Base-by-base conservation (phyloP, 2,113 vertebrate species). In the Opisthocomus hoazin region DNA sequence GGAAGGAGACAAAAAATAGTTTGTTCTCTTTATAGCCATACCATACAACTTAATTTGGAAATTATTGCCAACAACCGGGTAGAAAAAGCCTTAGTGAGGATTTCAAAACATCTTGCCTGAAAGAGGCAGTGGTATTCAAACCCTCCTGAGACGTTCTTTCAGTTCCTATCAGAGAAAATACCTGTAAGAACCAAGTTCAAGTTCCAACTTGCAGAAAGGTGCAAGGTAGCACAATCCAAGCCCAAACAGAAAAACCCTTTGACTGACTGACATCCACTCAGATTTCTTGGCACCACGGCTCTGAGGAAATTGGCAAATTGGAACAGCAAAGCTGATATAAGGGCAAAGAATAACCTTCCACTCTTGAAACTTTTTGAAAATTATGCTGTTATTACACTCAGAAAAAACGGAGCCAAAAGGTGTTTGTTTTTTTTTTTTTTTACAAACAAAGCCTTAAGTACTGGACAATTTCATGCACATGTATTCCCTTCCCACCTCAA, bases 291-390 rank as follows among this genome's bases (percentile, higher is more conserved):
- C 12, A 70, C 36, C 37, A 10, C 4, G 23, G 54, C 6, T 75
- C 30, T 53, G 30, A 12, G 10, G 27, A 87, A 87, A 91, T 87
- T 9, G 41, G 48, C 46, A 64, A 91, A 83, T 27, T 27, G 2
- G 29, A 86, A 80, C 23, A 61, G 26, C 34, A 74, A 63, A 53
- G 41, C 8, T 65, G 51, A 91, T 43, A 86, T 41, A 83, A 83
- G 24, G 23, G 30, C 34, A 89, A 79, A n/a, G 34, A 87, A 64
- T 18, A 53, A 79, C 6, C 26, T 84, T 48, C 21, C 32, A 37
- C 13, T 73, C 34, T 48, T 48, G 27, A 90, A 95, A 80, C 66
- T 50, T 79, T 21, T 22, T 57, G 78, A 88, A 93, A 82, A 79
- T n/a, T 43, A 80, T 41, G 27, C 12, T 65, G 16, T 50, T 86